Conservation (phyloP, 2,113 vertebrate species). For the Ploceus nigricollis region DNA sequence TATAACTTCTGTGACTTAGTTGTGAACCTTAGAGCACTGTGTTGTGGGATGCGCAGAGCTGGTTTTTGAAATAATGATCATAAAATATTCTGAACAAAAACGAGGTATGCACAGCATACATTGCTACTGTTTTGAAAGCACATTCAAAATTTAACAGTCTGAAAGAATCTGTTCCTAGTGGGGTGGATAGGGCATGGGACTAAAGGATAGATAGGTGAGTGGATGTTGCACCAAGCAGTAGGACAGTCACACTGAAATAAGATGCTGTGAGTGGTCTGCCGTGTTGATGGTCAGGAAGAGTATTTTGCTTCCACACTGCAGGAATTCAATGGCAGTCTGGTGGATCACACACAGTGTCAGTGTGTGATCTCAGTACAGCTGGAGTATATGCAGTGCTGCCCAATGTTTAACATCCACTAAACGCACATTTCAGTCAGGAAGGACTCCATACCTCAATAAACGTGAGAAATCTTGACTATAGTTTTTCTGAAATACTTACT, state of each 20-base stretch:
- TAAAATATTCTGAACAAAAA: background rate
- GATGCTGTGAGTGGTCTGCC: background rate
- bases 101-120: background rate
- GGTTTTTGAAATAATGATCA: background rate
- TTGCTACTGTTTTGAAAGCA: background rate
- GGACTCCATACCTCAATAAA: background rate
- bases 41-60: background rate
- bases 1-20: background rate
- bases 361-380: background rate
- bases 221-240: background rate
- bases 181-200: background rate
- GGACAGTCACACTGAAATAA: background rate
- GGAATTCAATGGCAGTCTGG: background rate
- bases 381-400: background rate
- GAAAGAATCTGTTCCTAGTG: background rate
- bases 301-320: background rate
- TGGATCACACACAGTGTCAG: background rate
- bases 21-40: background rate
- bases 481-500: background rate
- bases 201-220: background rate
- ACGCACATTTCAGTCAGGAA: accelerated
- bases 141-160: background rate
- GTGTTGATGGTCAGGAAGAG: background rate
- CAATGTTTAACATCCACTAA: background rate
- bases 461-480: background rate